phyloP scores from a whole-genome alignment of 1,140 invertebrate species.

The Ladona fulva region DNA sequence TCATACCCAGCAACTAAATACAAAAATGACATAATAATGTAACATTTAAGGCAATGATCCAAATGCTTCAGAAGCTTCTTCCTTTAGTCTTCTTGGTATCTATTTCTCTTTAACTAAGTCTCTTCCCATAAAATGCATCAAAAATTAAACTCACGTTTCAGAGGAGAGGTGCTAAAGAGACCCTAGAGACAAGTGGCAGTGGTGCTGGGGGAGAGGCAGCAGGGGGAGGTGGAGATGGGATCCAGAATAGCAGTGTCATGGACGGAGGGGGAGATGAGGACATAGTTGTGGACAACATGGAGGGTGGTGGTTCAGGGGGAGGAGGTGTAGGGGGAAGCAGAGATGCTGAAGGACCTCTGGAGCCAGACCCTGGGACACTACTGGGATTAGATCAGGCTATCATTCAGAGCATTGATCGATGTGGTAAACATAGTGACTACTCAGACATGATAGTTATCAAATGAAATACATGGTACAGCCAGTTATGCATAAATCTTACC shows the following conservation, averaged over 20 bases:
- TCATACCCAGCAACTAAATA: no score
- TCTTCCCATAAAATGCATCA: no score
- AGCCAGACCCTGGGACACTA: conserved; percentile 66
- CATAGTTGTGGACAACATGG: conserved; percentile 70
- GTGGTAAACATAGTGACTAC: conserved; percentile 45
- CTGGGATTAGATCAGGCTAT: conserved; percentile 84
- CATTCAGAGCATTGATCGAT: conserved; percentile 83
- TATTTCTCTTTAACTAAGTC: no score
- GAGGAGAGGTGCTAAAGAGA: conserved; percentile 53
- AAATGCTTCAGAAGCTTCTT: no score
- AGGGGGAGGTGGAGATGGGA: conserved; percentile 34
- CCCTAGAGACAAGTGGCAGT: conserved; percentile 24
- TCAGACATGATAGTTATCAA: conserved; percentile 9
- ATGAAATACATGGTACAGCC: conserved; percentile 10
- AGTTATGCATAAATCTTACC: conserved; percentile 14
- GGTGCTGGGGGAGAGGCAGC: conserved; percentile 24
- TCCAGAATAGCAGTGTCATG: conserved; percentile 17
- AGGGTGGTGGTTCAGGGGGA: conserved; percentile 43
- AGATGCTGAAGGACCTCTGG: conserved; percentile 70
- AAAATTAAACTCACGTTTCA: conserved; percentile 24
- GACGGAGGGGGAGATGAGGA: conserved; percentile 44
- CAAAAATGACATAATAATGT: no score
- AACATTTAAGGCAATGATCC: no score
- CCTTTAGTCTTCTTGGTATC: no score
- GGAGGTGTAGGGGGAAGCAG: conserved; percentile 48